These are phyloP conservation scores for Propsilocerus akamusi DNA, from an alignment of 1,140 invertebrate genomes.

Conservation along the genomic window DNA sequence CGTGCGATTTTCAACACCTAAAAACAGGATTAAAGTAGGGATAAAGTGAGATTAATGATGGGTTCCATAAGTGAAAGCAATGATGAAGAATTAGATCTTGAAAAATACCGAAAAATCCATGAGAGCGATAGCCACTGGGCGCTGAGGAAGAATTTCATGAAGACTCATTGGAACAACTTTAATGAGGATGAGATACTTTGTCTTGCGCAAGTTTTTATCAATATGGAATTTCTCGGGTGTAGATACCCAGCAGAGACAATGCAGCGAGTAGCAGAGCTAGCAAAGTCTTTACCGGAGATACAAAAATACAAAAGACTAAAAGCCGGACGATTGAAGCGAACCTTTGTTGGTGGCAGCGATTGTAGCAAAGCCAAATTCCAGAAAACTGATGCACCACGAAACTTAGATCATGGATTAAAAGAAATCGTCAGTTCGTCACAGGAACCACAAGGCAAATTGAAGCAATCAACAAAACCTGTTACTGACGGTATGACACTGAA, in stretches of 20 bases:
- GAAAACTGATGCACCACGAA: not conserved
- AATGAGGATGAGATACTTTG: conserved; percentile 56
- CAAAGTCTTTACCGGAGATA: conserved; percentile 37
- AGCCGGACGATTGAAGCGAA: conserved; percentile 46
- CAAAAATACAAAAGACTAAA: conserved; percentile 34
- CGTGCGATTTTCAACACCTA: too few species aligned
- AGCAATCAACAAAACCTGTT: not conserved
- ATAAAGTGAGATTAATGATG: too few species aligned
- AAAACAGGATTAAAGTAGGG: too few species aligned
- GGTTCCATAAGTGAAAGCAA: too few species aligned
- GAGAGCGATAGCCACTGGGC: conserved; percentile 74
- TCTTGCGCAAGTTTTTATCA: conserved; percentile 63
- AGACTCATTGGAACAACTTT: conserved; percentile 47
- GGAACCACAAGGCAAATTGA: not conserved
- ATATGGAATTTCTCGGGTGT: conserved; percentile 68
- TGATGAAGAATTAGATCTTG: conserved; percentile 33
- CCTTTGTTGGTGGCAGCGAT: conserved; percentile 45
- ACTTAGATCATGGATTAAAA: not conserved
- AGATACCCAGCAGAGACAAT: conserved; percentile 67
- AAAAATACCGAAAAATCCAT: conserved; percentile 42
- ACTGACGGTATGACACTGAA: not conserved
- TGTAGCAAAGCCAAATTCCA: not conserved
- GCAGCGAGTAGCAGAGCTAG: conserved; percentile 49
- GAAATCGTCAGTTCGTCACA: not conserved
- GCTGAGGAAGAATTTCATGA: conserved; percentile 51